Evolutionary conservation across 1,140 invertebrate genomes (phyloP), one percentile per base, ranked within the genome.

Genomic region (Limonius californicus): DNA sequence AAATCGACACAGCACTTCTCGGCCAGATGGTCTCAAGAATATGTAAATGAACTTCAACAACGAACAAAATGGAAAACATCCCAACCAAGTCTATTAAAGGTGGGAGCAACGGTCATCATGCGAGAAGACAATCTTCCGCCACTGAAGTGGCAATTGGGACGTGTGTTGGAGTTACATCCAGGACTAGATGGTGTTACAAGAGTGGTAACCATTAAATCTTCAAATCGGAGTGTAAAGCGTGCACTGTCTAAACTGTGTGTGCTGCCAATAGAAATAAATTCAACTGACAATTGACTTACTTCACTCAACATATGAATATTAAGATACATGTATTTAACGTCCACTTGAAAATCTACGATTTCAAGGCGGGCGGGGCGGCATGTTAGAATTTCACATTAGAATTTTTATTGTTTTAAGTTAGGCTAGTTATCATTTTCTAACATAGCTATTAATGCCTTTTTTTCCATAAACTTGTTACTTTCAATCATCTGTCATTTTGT

Each of bases 121-220:
- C 2, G n/a, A 14, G 59, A 64, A 4, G 63, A 63, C 15, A 59
- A 70, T 32, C 16, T 64, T 0, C 67, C 65, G 21, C 72, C 72
- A 16, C 50, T 68, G 12, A 61, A 73, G 58, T 78, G 75, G 75
- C 59, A 63, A 30, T 18, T 75, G 7, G 76, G 74, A 53, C 62
- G 70, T 58, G 65, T 78, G 12, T 61, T 68, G 19, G 43, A 68
- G 6, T 19, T 70, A 16, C 64, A 70, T 57, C 68, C 70, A 32
- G 73, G 72, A 8, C 11, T 16, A n/a, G 71, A 76, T 57, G 64
- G 65, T 2, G 18, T 66, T 9, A 65, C 70, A 1, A 57, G 74
- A 39, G 71, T 72, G 4, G 70, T 67, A 0, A 68, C 59, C 12
- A 32, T 75, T 18, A 59, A 68, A 42, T 65, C 63, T 0, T 3